Percentiles rank a stretch among this genome's conserved stretches.
These are phyloP conservation scores for Microcebus tavaratra DNA, from an alignment of 2,113 vertebrate species.

Conservation along the genomic window DNA sequence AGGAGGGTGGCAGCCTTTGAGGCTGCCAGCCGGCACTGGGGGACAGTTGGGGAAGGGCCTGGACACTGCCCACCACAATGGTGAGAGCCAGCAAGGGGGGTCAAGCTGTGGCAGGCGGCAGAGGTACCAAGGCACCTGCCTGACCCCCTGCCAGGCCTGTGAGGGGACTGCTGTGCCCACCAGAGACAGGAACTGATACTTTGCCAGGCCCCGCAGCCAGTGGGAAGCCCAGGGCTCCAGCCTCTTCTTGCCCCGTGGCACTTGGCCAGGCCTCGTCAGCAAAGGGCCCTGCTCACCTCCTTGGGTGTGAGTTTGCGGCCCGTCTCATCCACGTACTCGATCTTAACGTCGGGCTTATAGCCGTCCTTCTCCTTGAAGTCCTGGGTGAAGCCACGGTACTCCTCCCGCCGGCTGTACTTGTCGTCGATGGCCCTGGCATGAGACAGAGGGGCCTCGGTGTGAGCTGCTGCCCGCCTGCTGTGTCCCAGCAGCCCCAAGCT, in stretches of 20 bases:
- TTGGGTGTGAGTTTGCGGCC: slow-evolving; percentile 93
- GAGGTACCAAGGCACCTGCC: neutral
- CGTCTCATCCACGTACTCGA: slow-evolving; percentile 95
- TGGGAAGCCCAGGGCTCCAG: rapidly evolving
- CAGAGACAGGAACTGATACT: neutral
- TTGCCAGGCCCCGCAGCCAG: neutral
- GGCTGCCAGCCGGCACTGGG: neutral
- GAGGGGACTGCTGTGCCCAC: neutral
- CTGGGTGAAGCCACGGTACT: slow-evolving; percentile 94
- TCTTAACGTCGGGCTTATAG: slow-evolving; percentile 93
- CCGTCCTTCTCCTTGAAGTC: slow-evolving; percentile 95
- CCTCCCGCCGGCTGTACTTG: slow-evolving; percentile 94
- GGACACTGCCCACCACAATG: neutral
- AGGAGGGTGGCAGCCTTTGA: rapidly evolving
- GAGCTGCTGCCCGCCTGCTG: rapidly evolving
- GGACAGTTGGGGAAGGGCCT: neutral
- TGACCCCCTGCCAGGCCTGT: neutral
- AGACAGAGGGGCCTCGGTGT: neutral
- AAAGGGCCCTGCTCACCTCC: slow-evolving; percentile 82
- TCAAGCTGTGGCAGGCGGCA: no score
- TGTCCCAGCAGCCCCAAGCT: rapidly evolving
- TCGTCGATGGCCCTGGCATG: slow-evolving; percentile 90
- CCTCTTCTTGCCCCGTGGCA: neutral
- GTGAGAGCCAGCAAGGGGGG: rapidly evolving
- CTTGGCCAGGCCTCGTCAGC: rapidly evolving